A percentile compares a stretch with the other conserved stretches of the same genome.
Evolutionary conservation across 2,797 vertebrate genomes (phyloP).

Genomic region (Vultur gryphus): DNA sequence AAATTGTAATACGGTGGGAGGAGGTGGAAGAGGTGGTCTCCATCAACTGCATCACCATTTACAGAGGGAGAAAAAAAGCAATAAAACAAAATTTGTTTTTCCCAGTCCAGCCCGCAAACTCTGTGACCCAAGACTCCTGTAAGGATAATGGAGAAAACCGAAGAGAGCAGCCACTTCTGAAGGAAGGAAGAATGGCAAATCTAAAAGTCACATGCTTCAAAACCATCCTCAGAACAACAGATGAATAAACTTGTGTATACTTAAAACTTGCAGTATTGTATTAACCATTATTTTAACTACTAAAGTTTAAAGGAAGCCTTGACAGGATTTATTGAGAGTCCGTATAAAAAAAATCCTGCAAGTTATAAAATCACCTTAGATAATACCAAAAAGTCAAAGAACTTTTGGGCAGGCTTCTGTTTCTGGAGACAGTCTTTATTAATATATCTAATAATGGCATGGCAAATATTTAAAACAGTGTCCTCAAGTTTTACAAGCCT

Average conservation of each 20-base stretch:
- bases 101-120: neutral
- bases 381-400: neutral
- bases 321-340: neutral
- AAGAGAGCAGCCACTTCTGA: neutral
- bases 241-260: neutral
- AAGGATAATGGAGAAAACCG: neutral
- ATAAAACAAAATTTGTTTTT: neutral
- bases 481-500: neutral
- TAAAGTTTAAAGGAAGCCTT: neutral
- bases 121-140: neutral
- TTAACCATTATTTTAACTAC: neutral
- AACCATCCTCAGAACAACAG: neutral
- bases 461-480: neutral
- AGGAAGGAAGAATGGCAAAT: neutral
- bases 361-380: neutral
- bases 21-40: neutral
- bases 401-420: neutral
- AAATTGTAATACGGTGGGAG: neutral
- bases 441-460: neutral
- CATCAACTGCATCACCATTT: neutral
- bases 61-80: neutral
- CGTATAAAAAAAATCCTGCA: neutral
- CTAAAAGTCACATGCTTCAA: neutral
- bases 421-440: neutral
- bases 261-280: neutral